Conservation (phyloP, 2,113 vertebrate genomes). For the Philantomba maxwellii region DNA sequence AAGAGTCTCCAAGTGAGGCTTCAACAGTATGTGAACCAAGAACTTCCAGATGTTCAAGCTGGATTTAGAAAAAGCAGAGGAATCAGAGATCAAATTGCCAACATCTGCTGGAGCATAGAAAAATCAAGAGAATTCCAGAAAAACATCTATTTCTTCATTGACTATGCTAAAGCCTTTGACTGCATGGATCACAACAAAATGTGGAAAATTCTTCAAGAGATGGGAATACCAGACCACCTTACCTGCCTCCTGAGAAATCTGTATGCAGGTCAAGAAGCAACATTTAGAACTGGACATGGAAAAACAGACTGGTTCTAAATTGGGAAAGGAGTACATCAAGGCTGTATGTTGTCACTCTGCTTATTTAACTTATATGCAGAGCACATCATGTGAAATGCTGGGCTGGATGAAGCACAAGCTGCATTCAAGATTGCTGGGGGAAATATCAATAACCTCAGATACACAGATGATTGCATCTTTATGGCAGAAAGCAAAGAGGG, state of each 20-base stretch:
- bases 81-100: background rate
- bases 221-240: background rate
- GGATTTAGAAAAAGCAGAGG: background rate
- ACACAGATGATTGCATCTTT: background rate
- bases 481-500: background rate
- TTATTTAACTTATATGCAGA: background rate
- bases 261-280: background rate
- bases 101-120: background rate
- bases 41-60: background rate
- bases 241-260: background rate
- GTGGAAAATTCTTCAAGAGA: background rate
- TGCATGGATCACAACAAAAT: background rate
- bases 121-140: background rate
- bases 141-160: background rate
- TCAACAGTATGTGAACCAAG: background rate
- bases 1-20: background rate
- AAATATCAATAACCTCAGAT: background rate
- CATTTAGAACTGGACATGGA: background rate
- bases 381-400: background rate
- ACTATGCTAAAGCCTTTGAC: background rate
- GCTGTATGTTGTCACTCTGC: background rate
- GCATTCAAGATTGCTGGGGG: background rate
- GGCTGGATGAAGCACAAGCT: background rate
- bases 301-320: background rate
- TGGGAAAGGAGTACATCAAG: background rate